phyloP scores from a whole-genome alignment of 2,797 vertebrate species.

The Menidia menidia region DNA sequence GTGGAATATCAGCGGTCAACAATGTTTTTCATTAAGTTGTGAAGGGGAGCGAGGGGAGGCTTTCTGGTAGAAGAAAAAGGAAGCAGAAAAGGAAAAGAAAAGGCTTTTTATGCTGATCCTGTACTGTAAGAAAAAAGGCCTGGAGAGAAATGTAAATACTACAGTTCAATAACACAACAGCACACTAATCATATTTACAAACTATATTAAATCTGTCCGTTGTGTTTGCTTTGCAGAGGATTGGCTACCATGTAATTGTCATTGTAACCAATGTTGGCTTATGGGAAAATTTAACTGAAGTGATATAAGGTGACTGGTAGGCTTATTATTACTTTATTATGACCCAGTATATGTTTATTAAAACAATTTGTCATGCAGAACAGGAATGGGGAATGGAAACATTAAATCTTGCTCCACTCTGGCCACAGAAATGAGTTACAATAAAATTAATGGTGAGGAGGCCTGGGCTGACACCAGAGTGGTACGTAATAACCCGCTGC shows the following conservation, averaged over 20 bases:
- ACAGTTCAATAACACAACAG: constrained; percentile 97
- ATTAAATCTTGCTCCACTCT: constrained; percentile 97
- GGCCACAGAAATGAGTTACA: constrained; percentile 96
- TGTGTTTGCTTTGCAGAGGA: constrained; percentile 93
- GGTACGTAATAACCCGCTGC: constrained; percentile 87
- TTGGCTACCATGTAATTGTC: constrained; percentile 97
- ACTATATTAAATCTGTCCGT: constrained; percentile 99
- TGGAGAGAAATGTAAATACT: constrained; percentile 99
- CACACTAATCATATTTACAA: constrained; percentile 99
- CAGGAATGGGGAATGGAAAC: constrained; percentile 96
- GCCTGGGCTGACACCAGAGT: constrained; percentile 85
- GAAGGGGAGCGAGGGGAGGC: constrained; percentile 81
- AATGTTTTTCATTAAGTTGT: constrained; percentile 94
- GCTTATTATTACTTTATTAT: constrained; percentile 99
- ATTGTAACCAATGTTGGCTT: constrained; percentile 95
- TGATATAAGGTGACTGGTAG: constrained; percentile 99
- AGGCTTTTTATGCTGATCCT: constrained; percentile 92
- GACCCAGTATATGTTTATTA: constrained; percentile 99
- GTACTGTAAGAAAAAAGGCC: constrained; percentile 90
- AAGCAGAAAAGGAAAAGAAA: constrained; percentile 83
- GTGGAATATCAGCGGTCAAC: constrained; percentile 92
- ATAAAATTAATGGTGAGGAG: constrained; percentile 94
- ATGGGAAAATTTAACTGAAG: constrained; percentile 98
- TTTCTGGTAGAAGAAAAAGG: constrained; percentile 80
- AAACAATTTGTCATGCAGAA: constrained; percentile 99